Conservation (phyloP, 2,797 vertebrate species). For the Okamejei kenojei region DNA sequence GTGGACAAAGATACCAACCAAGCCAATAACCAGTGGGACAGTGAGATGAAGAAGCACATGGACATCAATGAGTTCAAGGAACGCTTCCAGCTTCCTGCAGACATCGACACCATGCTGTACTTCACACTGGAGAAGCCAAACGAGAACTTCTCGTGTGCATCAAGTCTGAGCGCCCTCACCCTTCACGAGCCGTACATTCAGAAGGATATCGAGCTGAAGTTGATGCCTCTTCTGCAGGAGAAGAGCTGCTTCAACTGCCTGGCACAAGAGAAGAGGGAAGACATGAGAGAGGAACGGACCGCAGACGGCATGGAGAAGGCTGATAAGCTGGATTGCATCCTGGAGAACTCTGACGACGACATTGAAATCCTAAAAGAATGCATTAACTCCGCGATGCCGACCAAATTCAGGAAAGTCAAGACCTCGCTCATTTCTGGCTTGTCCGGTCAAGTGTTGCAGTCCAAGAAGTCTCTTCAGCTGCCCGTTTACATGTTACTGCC, state of each 20-base stretch:
- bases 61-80: conserved; percentile 92
- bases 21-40: conserved; percentile 85
- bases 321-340: conserved; percentile 51
- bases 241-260: conserved; percentile 63
- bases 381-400: conserved; percentile 89
- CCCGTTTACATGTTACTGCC: conserved; percentile 92
- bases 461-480: conserved; percentile 67
- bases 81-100: conserved; percentile 81
- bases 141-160: conserved; percentile 98
- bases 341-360: conserved; percentile 72
- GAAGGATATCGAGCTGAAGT: conserved; percentile 91
- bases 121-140: conserved; percentile 96
- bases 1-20: conserved; percentile 67
- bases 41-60: conserved; percentile 83
- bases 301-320: conserved; percentile 60
- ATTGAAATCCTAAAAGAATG: conserved; percentile 92
- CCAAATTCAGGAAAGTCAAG: conserved; percentile 80
- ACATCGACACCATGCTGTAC: conserved; percentile 90
- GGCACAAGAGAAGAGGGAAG: conserved; percentile 59
- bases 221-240: conserved; percentile 80
- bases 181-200: conserved; percentile 92
- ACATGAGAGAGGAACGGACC: conserved; percentile 58
- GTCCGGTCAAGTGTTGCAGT: conserved; percentile 66
- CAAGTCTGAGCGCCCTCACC: conserved; percentile 89
- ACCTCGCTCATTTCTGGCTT: conserved; percentile 71